A percentile compares a stretch with the other conserved stretches of the same genome.
Evolutionary conservation across 1,140 invertebrate species (phyloP).

Genomic region (Zaprionus lachaisei): DNA sequence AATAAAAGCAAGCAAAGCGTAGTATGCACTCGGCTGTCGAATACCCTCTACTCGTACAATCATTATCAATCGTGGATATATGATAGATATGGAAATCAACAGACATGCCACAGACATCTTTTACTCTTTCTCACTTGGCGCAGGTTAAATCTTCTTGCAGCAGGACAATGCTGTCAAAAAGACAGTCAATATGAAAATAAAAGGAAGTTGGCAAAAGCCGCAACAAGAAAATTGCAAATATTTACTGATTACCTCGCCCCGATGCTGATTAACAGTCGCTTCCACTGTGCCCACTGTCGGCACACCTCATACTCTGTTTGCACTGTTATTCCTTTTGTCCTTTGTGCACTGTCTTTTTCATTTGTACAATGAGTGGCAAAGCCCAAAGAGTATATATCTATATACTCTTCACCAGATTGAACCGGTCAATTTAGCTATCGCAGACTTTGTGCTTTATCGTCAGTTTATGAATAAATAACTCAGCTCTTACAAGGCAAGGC

Average conservation of each 20-base stretch:
- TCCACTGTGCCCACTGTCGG: constrained; percentile 39
- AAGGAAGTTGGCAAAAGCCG: constrained; percentile 51
- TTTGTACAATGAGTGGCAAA: not conserved
- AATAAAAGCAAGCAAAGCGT: not conserved
- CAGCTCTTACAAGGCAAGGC: no score
- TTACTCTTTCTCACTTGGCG: not conserved
- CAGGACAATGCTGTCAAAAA: constrained; percentile 30
- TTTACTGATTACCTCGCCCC: constrained; percentile 73
- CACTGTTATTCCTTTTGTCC: not conserved
- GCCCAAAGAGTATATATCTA: no score
- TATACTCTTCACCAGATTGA: no score
- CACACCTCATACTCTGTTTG: not conserved
- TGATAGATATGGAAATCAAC: no score
- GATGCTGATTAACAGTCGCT: constrained; percentile 64
- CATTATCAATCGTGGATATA: no score
- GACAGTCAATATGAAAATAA: constrained; percentile 47
- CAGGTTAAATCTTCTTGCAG: not conserved
- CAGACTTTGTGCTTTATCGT: no score
- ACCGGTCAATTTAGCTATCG: no score
- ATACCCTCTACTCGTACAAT: not conserved
- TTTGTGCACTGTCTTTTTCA: not conserved
- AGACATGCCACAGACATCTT: not conserved
- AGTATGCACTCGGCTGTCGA: not conserved
- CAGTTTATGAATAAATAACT: no score
- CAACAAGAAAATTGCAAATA: constrained; percentile 67